Evolutionary conservation across 1,140 invertebrate genomes (phyloP).

Genomic region (Drosophila miranda): DNA sequence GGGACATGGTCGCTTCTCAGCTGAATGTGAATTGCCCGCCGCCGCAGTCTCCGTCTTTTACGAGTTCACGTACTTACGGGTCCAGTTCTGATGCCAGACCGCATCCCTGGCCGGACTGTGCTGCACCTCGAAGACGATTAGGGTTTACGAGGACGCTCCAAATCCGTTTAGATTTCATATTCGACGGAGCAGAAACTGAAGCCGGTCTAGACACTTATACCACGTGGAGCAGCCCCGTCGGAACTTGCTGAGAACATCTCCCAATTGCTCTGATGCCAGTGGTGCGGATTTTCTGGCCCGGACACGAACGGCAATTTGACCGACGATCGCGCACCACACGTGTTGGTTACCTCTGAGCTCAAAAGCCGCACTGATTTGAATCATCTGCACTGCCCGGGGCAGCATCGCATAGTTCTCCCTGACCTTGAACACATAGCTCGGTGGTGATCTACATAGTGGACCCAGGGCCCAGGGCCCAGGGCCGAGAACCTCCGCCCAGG

Average conservation of each 20-base stretch:
- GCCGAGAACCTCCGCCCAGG: not conserved
- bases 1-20: conserved; percentile 27
- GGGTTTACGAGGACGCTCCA: conserved; percentile 67
- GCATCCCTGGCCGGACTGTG: not conserved
- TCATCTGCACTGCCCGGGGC: conserved; percentile 8
- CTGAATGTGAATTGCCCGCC: conserved; percentile 9
- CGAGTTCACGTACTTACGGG: conserved; percentile 63
- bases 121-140: conserved; percentile 46
- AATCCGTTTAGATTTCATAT: conserved; percentile 71
- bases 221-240: conserved; percentile 35
- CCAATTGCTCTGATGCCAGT: conserved; percentile 8
- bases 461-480: too few species aligned
- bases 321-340: conserved; percentile 43
- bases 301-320: not conserved
- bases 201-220: conserved; percentile 38
- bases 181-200: conserved; percentile 53
- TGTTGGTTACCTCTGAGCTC: conserved; percentile 51
- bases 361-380: conserved; percentile 62
- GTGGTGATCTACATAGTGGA: conserved; percentile 7
- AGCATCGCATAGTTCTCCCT: not conserved
- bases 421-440: conserved; percentile 51
- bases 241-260: conserved; percentile 32
- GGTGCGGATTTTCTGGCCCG: too few species aligned
- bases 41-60: conserved; percentile 41
- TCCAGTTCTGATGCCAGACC: conserved; percentile 8